Conservation (phyloP, 2,113 vertebrate species). For the Platanista minor region DNA sequence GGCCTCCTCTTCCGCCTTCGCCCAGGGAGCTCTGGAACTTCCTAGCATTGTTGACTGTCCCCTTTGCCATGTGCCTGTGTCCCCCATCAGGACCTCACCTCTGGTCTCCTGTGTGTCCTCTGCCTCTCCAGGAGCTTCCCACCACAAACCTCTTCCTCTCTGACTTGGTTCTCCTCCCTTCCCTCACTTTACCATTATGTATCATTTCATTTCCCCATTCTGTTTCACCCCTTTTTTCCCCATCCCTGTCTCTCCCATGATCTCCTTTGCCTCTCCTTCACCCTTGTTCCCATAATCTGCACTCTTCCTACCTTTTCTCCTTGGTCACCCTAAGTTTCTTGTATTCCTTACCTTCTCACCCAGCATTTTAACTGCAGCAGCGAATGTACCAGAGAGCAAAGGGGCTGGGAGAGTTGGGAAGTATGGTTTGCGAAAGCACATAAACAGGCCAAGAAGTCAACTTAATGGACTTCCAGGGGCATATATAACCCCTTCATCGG, state of each 20-base stretch:
- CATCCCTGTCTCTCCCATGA: not conserved
- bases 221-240: not conserved
- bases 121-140: slow-evolving; percentile 27
- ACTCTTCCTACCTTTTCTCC: slow-evolving; percentile 7
- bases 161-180: slow-evolving; percentile 26
- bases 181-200: slow-evolving; percentile 22
- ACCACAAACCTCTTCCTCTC: slow-evolving; percentile 6
- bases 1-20: not conserved
- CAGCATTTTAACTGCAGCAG: slow-evolving; percentile 31
- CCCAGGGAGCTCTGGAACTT: slow-evolving; percentile 43
- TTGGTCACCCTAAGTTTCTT: slow-evolving; percentile 46
- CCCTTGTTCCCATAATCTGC: slow-evolving; percentile 52
- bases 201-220: slow-evolving; percentile 21
- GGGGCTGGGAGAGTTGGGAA: not conserved
- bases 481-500: slow-evolving; percentile 52
- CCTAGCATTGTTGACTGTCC: slow-evolving; percentile 28
- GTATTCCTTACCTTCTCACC: slow-evolving; percentile 13
- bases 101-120: not conserved
- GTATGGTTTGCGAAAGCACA: slow-evolving; percentile 42
- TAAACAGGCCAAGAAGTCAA: slow-evolving; percentile 71
- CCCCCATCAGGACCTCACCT: not conserved
- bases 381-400: slow-evolving; percentile 18
- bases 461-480: slow-evolving; percentile 59
- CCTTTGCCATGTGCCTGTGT: slow-evolving; percentile 35
- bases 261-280: slow-evolving; percentile 23